Base-by-base conservation (phyloP, 2,797 vertebrate species). In the Enteromius mattozi region DNA sequence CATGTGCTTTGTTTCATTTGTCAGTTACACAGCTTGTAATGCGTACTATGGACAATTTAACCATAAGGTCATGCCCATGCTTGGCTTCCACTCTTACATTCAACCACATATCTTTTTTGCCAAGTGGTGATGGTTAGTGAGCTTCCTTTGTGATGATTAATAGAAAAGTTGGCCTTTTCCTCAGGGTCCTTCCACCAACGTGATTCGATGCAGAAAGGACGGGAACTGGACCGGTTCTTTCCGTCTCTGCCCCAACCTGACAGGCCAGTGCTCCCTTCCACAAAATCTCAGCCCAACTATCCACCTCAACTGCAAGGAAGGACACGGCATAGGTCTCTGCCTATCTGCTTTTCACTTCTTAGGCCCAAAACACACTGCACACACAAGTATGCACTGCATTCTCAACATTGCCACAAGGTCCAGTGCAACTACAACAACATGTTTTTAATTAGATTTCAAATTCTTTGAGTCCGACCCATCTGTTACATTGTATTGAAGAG, bases 211-310 rank as follows among this genome's bases (percentile, higher is more conserved):
- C 90, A 94, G 96, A 89, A 99, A 98, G 91, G 97, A 99, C 4
- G 98, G 98, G 30, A 98, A 96, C 87, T 99, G 98, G 98, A 99
- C 96, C 0, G 97, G 97, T 33, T 96, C 96, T 0, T 98, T 99
- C 91, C 96, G 95, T n/a, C 88, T 99, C n/a, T 99, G 98, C 92
- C 91, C 92, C 68, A 93, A 96, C 82, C 96, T 96, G 94, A 96
- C 95, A 87, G 98, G 98, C 71, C 96, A 98, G 81, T 99, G 98
- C 87, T 90, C 96, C 0, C 94, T 95, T 88, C 98, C 98, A 51
- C 95, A 95, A n/a, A 96, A 96, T 89, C 95, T 98, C 90, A 96
- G 96, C 91, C 94, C 94, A 69, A 95, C 94, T 89, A 95, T 99
- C 49, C 96, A 96, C 87, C 93, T 98, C 89, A 95, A 95, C 88